Evolutionary conservation across 2,797 vertebrate genomes (phyloP).

Genomic region (Melopsittacus undulatus): DNA sequence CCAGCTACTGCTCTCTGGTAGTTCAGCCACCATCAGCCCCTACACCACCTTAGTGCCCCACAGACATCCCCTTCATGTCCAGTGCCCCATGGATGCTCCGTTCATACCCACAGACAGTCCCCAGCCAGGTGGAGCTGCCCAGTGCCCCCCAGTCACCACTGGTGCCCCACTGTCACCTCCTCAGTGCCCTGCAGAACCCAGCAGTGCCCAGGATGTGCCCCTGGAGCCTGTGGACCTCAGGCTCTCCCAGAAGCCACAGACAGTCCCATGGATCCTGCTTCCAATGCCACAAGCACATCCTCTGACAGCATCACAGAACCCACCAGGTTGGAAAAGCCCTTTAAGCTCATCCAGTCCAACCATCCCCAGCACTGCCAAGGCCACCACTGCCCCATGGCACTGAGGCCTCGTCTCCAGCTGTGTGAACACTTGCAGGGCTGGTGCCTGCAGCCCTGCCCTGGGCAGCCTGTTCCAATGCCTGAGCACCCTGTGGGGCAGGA

Average conservation of each 20-base stretch:
- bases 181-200: not conserved
- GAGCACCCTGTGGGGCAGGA: too few species aligned
- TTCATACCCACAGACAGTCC: not conserved
- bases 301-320: not conserved
- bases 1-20: not conserved
- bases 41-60: not conserved
- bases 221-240: fast-evolving
- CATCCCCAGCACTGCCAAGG: not conserved
- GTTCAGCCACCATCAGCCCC: not conserved
- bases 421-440: too few species aligned
- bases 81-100: too few species aligned
- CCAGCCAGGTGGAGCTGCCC: not conserved
- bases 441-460: too few species aligned
- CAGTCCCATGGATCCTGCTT: not conserved
- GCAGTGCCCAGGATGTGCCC: fast-evolving
- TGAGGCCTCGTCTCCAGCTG: too few species aligned
- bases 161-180: not conserved
- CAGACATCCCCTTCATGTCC: not conserved
- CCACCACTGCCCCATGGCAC: too few species aligned
- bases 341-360: not conserved
- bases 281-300: fast-evolving
- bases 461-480: too few species aligned
- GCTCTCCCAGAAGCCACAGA: too few species aligned
- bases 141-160: not conserved
- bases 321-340: not conserved